These are phyloP conservation scores for Oncorhynchus nerka DNA, from an alignment of 2,113 vertebrate genomes.

Conservation along the genomic window DNA sequence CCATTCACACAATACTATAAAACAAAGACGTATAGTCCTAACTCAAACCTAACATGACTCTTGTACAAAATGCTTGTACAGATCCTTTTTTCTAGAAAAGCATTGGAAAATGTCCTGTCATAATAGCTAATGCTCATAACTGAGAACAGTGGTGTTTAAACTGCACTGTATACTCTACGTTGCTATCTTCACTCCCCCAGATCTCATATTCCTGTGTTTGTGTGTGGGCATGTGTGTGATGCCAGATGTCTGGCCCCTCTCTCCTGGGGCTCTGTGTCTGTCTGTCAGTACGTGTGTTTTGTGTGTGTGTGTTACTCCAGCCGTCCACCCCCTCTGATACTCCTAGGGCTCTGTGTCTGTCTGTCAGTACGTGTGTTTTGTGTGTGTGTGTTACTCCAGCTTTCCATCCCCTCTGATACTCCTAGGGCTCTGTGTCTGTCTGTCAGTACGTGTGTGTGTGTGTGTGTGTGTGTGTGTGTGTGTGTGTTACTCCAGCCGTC, in stretches of 20 bases:
- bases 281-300: not conserved
- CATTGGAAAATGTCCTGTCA: too few species aligned
- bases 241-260: slow-evolving; percentile 39
- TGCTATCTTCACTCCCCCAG: too few species aligned
- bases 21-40: not conserved
- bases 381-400: too few species aligned
- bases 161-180: too few species aligned
- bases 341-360: slow-evolving; percentile 58
- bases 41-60: not conserved
- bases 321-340: slow-evolving; percentile 16
- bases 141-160: too few species aligned
- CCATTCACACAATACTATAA: not conserved
- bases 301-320: too few species aligned
- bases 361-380: not conserved
- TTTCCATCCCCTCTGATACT: slow-evolving; percentile 6
- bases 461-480: too few species aligned
- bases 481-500: too few species aligned
- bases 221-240: not conserved
- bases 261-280: slow-evolving; percentile 61
- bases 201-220: not conserved
- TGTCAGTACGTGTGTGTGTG: too few species aligned
- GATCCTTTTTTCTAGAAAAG: not conserved
- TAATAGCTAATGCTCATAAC: too few species aligned
- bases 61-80: not conserved
- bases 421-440: slow-evolving; percentile 58